These are phyloP conservation scores for Drosophila mayaguana DNA, from an alignment of 2,888 invertebrate genomes.

Conservation along the genomic window DNA sequence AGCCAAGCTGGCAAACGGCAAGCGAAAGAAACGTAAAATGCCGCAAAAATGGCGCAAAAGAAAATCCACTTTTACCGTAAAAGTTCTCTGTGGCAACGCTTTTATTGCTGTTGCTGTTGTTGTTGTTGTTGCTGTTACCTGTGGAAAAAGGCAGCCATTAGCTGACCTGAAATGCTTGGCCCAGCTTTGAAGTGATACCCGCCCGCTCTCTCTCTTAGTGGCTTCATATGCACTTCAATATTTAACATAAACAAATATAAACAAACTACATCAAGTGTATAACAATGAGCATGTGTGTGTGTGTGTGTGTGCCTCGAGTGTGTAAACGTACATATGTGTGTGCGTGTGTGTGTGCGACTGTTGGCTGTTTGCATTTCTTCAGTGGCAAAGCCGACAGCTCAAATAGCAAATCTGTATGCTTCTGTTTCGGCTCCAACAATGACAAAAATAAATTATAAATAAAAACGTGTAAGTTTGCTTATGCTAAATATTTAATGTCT, in stretches of 20 bases:
- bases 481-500: conserved; percentile 7
- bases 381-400: conserved; percentile 39
- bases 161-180: conserved; percentile 67
- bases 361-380: conserved; percentile 32
- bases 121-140: conserved; percentile 41
- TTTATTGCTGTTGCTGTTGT: conserved; percentile 24
- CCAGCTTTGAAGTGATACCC: conserved; percentile 53
- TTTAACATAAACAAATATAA: conserved; percentile 76
- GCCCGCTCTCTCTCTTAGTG: conserved; percentile 44
- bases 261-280: conserved; percentile 65
- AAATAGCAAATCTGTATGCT: conserved; percentile 31
- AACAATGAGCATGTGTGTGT: conserved; percentile 36
- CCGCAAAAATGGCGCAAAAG: conserved; percentile 77
- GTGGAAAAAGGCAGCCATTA: conserved; percentile 72
- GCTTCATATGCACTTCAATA: conserved; percentile 71
- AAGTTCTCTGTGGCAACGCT: conserved; percentile 60
- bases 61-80: conserved; percentile 75
- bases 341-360: conserved; percentile 2
- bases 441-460: conserved; percentile 12
- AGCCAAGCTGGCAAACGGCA: conserved; percentile 50
- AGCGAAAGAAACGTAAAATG: conserved; percentile 71
- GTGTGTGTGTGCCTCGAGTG: conserved; percentile 5
- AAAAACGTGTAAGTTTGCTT: conserved; percentile 4
- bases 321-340: conserved; percentile 16
- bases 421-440: conserved; percentile 21